Evolutionary conservation across 2,113 vertebrate genomes (phyloP).

Genomic region (Rhinoderma darwinii): DNA sequence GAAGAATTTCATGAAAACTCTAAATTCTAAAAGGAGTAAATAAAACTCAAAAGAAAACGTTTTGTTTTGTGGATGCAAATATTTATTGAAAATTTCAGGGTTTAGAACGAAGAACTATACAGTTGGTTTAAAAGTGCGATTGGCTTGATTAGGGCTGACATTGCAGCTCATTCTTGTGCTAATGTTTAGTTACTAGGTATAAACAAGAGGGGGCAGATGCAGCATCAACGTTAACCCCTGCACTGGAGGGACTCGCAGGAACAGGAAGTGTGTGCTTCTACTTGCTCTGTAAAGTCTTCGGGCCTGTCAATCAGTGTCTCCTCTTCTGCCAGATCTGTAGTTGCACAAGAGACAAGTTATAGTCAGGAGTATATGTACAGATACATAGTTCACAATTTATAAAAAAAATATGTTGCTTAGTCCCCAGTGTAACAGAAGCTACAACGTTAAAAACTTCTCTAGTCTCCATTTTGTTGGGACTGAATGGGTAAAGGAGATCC

Average conservation of each 20-base stretch:
- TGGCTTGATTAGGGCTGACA: conserved; percentile 37
- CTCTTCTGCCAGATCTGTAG: not conserved
- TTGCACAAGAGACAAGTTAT: not conserved
- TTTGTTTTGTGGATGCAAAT: conserved; percentile 37
- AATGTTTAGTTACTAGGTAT: conserved; percentile 12
- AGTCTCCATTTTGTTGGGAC: no score
- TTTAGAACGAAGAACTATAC: conserved; percentile 27
- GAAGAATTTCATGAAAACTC: not conserved
- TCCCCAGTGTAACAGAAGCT: no score
- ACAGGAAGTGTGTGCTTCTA: conserved; percentile 18
- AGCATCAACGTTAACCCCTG: not conserved
- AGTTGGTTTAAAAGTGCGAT: conserved; percentile 44
- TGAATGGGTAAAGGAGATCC: no score
- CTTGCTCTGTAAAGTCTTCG: conserved; percentile 48
- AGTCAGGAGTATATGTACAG: not conserved
- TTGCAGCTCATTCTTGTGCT: conserved; percentile 38
- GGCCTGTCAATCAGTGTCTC: conserved; percentile 16
- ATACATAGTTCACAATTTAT: not conserved
- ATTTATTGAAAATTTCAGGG: conserved; percentile 55
- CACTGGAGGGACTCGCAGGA: conserved; percentile 44
- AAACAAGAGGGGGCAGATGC: not conserved
- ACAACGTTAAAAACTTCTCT: not conserved
- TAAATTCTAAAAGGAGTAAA: not conserved
- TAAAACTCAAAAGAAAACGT: not conserved
- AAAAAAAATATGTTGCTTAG: not conserved